Base-by-base conservation (phyloP, 2,797 vertebrate genomes). In the Nannoperca obscura region DNA sequence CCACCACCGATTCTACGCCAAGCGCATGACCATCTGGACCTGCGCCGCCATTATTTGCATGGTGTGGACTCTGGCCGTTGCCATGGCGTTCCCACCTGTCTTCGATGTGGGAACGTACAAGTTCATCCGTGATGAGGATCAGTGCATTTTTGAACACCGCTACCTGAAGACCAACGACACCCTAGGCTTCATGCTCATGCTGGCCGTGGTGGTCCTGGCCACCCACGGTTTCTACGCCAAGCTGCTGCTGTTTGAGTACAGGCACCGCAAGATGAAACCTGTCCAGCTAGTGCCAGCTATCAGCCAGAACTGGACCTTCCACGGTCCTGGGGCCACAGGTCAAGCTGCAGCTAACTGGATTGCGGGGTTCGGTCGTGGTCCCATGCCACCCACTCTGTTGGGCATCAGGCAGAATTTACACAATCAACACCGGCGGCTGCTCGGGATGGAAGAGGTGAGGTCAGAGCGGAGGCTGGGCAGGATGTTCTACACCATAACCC, bases 261-360 rank as follows among this genome's bases (percentile, higher is more conserved):
- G 96, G 90, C 96, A 97, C 93, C 96, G 96, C 81, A 97, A 97
- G 94, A 97, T 97, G 96, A 97, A 97, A 89, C 96, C 96, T 3
- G 96, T 97, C 86, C 96, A 97, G 93, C 95, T 97, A 63, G 96
- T 97, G 69, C 96, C 96, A 0, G 96, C 96, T 46, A 97, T 97
- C 91, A 97, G 96, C 93, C 96, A 97, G 90, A 97, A 97, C 94
- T 97, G 96, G 96, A 97, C 96, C 94, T 97, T 97, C 92, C 96
- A 97, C 73, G 96, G 96, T 86, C 96, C 96, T 0, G 96, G 96
- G 53, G 96, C 96, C 84, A 97, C 96, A 0, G 96, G 96, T 78
- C 96, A 97, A 91, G 96, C 96, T 12, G 96, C 96, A 20, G 96
- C 96, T 79, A 97, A 97, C 89, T 97, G 96, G 96, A 97, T 97